Evolutionary conservation across 2,797 vertebrate genomes (phyloP).

Genomic region (Acomys russatus): DNA sequence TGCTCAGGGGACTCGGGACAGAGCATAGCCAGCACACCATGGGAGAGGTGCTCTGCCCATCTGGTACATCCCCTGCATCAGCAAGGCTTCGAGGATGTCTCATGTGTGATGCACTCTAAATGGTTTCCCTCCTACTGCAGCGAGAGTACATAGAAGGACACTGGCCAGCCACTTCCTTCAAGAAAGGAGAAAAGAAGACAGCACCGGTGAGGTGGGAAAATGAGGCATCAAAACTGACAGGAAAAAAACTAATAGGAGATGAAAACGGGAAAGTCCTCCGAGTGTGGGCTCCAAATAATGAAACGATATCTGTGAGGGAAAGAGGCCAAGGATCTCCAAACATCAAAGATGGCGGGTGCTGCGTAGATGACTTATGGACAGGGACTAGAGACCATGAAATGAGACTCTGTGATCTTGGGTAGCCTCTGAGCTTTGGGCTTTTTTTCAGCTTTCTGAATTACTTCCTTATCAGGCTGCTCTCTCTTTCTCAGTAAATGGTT

Average conservation of each 20-base stretch:
- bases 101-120: rapidly evolving
- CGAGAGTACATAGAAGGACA: not conserved
- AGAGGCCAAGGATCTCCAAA: not conserved
- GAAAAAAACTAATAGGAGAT: not conserved
- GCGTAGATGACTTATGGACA: not conserved
- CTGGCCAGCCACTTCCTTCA: not conserved
- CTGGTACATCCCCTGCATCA: rapidly evolving
- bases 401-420: too few species aligned
- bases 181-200: not conserved
- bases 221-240: not conserved
- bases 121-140: not conserved
- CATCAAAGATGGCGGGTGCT: rapidly evolving
- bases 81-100: not conserved
- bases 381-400: not conserved
- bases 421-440: not conserved
- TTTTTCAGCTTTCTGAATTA: not conserved
- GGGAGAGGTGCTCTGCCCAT: rapidly evolving
- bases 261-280: not conserved
- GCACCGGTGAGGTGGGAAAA: not conserved
- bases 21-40: rapidly evolving
- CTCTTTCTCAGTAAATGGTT: not conserved
- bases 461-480: not conserved
- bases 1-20: not conserved
- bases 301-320: not conserved
- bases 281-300: not conserved